Evolutionary conservation across 2,888 invertebrate genomes (phyloP).

Genomic region (Adela reaumurella): DNA sequence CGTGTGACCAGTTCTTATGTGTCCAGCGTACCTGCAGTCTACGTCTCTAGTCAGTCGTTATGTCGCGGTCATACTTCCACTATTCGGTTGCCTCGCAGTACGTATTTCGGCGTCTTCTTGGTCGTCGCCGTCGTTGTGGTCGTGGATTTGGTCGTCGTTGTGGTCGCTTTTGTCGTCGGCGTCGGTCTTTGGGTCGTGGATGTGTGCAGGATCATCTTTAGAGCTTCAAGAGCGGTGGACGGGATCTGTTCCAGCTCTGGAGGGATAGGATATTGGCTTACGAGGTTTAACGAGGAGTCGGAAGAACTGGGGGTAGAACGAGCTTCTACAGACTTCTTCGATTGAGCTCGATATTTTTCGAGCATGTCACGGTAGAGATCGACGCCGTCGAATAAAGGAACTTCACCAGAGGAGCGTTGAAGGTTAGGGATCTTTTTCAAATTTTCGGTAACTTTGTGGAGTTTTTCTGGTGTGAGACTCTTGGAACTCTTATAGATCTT

Average conservation of each 20-base stretch:
- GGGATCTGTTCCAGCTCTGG: conserved; percentile 19
- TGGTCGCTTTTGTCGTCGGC: conserved; percentile 4
- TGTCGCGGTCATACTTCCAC: conserved; percentile 28
- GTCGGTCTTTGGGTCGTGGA: conserved; percentile 11
- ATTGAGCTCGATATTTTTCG: conserved; percentile 13
- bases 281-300: too few species aligned
- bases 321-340: background rate
- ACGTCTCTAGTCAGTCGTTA: conserved; percentile 14
- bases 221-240: conserved; percentile 32
- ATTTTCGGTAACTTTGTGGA: conserved; percentile 40
- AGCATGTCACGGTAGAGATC: conserved; percentile 28
- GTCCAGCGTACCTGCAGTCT: conserved; percentile 13
- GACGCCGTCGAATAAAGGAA: conserved; percentile 26
- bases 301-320: background rate
- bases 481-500: background rate
- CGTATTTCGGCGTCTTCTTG: conserved; percentile 40
- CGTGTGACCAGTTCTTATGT: background rate
- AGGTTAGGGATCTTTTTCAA: conserved; percentile 30
- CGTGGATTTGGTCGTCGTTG: conserved; percentile 13
- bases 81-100: conserved; percentile 48
- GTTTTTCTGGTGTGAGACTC: conserved; percentile 33
- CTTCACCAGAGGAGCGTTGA: conserved; percentile 35
- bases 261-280: too few species aligned
- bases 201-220: conserved; percentile 1
- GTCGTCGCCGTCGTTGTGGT: conserved; percentile 20